Conservation (phyloP, 2,797 vertebrate species). For the Cichlasoma orientale region DNA sequence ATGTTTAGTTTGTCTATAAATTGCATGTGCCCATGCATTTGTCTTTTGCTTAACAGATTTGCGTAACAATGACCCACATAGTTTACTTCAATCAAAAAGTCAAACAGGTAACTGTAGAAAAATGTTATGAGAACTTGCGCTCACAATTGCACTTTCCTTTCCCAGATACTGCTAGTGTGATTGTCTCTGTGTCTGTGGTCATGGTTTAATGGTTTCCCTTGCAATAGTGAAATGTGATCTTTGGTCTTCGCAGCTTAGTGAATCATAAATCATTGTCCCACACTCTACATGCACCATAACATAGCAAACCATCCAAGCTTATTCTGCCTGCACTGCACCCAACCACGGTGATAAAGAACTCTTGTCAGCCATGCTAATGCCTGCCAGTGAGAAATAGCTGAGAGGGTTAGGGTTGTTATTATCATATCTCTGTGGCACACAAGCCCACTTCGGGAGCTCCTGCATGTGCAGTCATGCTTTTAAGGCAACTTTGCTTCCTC, state of each 20-base stretch:
- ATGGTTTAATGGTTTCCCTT: constrained; percentile 76
- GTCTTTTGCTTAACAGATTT: not conserved
- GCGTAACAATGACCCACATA: not conserved
- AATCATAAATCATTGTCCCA: constrained; percentile 74
- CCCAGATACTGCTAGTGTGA: constrained; percentile 63
- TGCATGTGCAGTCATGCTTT: constrained; percentile 30
- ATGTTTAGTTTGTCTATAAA: not conserved
- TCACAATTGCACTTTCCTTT: constrained; percentile 45
- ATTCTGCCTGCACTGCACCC: constrained; percentile 23
- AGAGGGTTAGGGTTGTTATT: constrained; percentile 50
- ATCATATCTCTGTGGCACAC: constrained; percentile 48
- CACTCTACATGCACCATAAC: constrained; percentile 53
- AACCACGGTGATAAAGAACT: constrained; percentile 36
- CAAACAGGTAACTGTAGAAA: constrained; percentile 34
- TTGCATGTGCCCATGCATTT: not conserved
- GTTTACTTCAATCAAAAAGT: not conserved
- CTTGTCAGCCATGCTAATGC: constrained; percentile 44
- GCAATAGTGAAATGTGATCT: constrained; percentile 78
- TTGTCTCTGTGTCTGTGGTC: constrained; percentile 72
- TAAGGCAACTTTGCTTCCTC: constrained; percentile 8
- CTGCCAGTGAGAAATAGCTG: constrained; percentile 48
- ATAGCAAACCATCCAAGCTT: constrained; percentile 36
- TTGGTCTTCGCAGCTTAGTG: constrained; percentile 63
- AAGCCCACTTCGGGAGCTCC: constrained; percentile 37
- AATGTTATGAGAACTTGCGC: constrained; percentile 56